Base-by-base conservation (phyloP, 2,113 vertebrate species). In the Aleadryas rufinucha region DNA sequence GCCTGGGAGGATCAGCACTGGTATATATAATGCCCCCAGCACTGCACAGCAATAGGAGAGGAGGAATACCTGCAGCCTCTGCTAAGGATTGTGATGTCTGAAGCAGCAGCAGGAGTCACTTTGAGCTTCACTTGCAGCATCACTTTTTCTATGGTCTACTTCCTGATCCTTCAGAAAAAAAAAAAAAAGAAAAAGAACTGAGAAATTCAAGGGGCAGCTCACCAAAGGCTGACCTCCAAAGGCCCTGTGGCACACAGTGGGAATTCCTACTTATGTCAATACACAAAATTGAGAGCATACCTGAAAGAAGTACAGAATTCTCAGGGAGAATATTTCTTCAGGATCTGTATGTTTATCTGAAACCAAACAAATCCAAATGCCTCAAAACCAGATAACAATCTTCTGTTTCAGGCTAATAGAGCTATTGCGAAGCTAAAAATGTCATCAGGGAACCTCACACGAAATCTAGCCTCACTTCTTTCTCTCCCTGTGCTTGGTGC, bases 171-270 rank as follows among this genome's bases (percentile, higher is more conserved):
- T 66, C 31, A 57, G 19, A 0, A 11, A 33, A 54, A 49, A 7
- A 49, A 28, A 69, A 26, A 1, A 0, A 72, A 64, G 0, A 66
- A 56, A 68, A 44, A 19, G 2, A 54, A 26, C 2, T 0, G 4
- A 64, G 20, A 85, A 72, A 54, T 59, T 69, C 18, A 69, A 74
- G 31, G 10, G 23, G 20, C n/a, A 79, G 7, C 24, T 61, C 50
- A 59, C 8, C 41, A 76, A 76, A 66, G 31, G 44, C 44, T 76
- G 44, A 37, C 35, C 31, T 76, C 11, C 6, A 27, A 76, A 68
- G 31, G 21, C 37, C 31, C 44, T 33, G 63, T 33, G 44, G 31
- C 52, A 60, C 85, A 37, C 76, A 66, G 59, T 63, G 44, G 52
- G 63, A 93, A 81, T 70, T 19, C 52, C 41, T 54, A 24, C 33